Base-by-base conservation (phyloP, 2,797 vertebrate species). In the Sciaenops ocellatus region DNA sequence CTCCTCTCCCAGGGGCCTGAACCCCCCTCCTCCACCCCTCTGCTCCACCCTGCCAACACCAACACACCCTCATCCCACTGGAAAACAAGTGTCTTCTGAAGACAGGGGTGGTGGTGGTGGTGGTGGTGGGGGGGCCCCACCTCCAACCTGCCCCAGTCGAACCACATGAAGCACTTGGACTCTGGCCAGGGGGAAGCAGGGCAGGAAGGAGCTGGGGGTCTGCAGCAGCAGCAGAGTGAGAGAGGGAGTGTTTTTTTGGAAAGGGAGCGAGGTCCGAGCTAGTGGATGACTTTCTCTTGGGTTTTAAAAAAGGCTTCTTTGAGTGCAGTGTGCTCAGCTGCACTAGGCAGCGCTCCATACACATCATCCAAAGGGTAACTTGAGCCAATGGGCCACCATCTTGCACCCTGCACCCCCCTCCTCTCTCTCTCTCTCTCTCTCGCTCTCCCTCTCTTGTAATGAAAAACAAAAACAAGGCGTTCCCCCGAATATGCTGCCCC, bases 261-360 rank as follows among this genome's bases (percentile, higher is more conserved):
- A 38, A 69, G 79, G 83, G 85, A 87, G 80, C 3, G 6, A 80
- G 90, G 88, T 90, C 88, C 62, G 60, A 83, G 84, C 82, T 62
- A 57, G 88, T 85, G 83, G 85, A 88, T 85, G 92, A 91, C 89
- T 94, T 92, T 92, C 90, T 86, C 88, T 90, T 34, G 75, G 83
- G 79, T 82, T 82, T 87, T 84, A 84, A 94, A 94, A 94, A 93
- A 87, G 92, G 84, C 78, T 80, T 86, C 89, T 94, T 94, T 95
- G 93, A 96, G 92, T 69, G 85, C 90, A 95, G 93, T 89, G 85
- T 92, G 80, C 89, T 95, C 94, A 95, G 94, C 95, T 95, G 94
- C 87, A 87, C 79, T 24, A 87, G 90, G 90, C 82, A 22, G 88
- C n/a, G 64, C 88, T 90, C 90, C 80, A 87, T 55, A 87, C 87